These are phyloP conservation scores for Dipodomys spectabilis DNA, from an alignment of 2,113 vertebrate species.

Conservation along the genomic window DNA sequence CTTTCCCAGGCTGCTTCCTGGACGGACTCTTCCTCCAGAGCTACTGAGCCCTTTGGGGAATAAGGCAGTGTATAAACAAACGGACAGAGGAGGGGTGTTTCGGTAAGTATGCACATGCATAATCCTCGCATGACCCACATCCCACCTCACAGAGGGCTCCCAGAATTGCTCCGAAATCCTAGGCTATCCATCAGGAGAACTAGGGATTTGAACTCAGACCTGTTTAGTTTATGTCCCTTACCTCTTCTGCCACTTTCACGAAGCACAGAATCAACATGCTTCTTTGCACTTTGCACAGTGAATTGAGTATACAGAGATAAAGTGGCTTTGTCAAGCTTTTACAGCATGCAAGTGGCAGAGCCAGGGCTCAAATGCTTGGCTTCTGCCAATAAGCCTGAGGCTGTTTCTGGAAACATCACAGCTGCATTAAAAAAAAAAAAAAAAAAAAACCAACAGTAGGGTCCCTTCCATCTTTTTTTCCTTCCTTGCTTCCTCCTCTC, in stretches of 20 bases:
- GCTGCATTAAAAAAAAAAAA: conserved; percentile 11
- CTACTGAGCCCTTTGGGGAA: background rate
- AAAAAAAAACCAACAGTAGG: background rate
- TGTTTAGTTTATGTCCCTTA: background rate
- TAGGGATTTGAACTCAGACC: background rate
- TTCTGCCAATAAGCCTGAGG: background rate
- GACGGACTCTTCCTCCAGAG: background rate
- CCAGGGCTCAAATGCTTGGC: background rate
- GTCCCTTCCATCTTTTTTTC: background rate
- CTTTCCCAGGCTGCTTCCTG: background rate
- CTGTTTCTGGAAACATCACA: conserved; percentile 47
- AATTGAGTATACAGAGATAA: background rate
- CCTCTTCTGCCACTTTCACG: background rate
- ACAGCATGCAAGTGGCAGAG: background rate
- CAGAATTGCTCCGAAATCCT: background rate
- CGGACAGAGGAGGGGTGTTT: background rate
- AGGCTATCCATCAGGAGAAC: background rate
- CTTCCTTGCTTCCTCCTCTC: conserved; percentile 53
- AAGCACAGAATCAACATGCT: background rate
- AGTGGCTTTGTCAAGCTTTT: background rate
- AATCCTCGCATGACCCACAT: background rate
- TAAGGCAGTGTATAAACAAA: background rate
- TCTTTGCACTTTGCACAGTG: background rate
- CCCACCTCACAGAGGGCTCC: background rate
- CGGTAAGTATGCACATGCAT: background rate